Evolutionary conservation across 2,888 invertebrate species (phyloP).

Genomic region (Seladonia tumulorum): DNA sequence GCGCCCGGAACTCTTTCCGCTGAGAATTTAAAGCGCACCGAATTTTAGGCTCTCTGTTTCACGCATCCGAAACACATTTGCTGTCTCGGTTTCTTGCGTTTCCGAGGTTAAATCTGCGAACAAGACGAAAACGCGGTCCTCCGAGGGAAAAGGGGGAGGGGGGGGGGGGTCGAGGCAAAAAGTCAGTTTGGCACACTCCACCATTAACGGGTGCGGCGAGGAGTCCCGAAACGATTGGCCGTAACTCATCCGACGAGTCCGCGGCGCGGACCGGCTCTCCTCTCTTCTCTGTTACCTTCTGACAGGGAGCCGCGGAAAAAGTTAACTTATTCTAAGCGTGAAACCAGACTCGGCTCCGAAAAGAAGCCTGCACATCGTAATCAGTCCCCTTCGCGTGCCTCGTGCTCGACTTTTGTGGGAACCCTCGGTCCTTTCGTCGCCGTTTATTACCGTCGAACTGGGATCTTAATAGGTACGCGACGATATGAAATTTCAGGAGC

Average conservation of each 20-base stretch:
- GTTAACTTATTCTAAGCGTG: constrained; percentile 73
- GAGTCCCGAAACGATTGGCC: constrained; percentile 60
- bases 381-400: constrained; percentile 61
- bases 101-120: constrained; percentile 26
- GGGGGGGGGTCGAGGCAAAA: constrained; percentile 54
- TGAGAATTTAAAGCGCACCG: not conserved
- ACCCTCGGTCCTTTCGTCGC: constrained; percentile 16
- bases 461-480: constrained; percentile 28
- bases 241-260: constrained; percentile 67
- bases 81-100: not conserved
- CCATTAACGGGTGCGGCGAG: constrained; percentile 58
- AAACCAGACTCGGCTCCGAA: constrained; percentile 59
- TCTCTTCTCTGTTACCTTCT: constrained; percentile 60
- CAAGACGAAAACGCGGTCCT: constrained; percentile 1
- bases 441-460: constrained; percentile 26
- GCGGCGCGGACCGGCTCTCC: constrained; percentile 35
- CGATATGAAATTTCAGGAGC: constrained; percentile 18
- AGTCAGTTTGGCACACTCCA: constrained; percentile 70
- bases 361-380: constrained; percentile 65
- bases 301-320: constrained; percentile 67
- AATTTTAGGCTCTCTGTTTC: not conserved
- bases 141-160: not conserved
- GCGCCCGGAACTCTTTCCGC: not conserved
- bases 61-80: not conserved
- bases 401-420: constrained; percentile 44